Percentiles rank a stretch among this genome's conserved stretches.
Evolutionary conservation across 23 tunicate genomes (phyloP).

Genomic region (Ascidia mentula): DNA sequence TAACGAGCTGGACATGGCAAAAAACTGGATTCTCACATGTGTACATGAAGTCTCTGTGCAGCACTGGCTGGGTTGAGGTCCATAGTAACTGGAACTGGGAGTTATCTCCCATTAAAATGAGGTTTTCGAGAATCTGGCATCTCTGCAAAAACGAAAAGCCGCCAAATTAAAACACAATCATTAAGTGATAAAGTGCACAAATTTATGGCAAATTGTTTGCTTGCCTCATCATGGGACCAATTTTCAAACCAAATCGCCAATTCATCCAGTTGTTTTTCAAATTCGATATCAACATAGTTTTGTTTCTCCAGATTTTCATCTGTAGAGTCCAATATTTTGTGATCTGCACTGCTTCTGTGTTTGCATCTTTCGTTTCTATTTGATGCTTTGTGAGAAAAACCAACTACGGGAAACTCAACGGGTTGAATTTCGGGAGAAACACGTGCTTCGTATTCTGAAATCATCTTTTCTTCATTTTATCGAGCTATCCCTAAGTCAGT

Average conservation of each 20-base stretch:
- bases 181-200: not conserved
- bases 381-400: not conserved
- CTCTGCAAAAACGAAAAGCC: constrained; percentile 35
- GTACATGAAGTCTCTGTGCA: constrained; percentile 80
- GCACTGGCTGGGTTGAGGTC: constrained; percentile 69
- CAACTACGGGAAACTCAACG: not conserved
- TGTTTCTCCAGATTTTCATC: not conserved
- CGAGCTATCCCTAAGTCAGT: no score
- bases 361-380: not conserved
- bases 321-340: not conserved
- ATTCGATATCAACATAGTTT: constrained; percentile 22
- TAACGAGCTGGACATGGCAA: no score
- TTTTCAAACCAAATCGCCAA: constrained; percentile 79
- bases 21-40: no score
- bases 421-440: not conserved
- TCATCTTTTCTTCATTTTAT: not conserved
- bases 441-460: not conserved
- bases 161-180: no score
- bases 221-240: constrained; percentile 63
- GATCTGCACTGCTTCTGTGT: not conserved
- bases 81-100: constrained; percentile 63
- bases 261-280: constrained; percentile 68
- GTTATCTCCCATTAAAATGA: constrained; percentile 43
- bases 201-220: not conserved
- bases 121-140: constrained; percentile 60